phyloP scores from a whole-genome alignment of 2,888 invertebrate genomes.

The Dione juno region DNA sequence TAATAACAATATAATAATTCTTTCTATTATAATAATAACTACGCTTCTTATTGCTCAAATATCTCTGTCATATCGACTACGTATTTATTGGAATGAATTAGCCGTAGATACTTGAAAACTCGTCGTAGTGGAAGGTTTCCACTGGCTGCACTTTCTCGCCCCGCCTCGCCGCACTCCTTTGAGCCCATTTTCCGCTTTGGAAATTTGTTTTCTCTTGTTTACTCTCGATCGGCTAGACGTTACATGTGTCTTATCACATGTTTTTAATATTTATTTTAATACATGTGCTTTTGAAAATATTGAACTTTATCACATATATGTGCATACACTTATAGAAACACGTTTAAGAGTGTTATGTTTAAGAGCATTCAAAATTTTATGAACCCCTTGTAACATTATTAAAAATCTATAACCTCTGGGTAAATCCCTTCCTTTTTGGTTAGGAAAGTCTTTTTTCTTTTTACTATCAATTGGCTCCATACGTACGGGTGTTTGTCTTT shows the following conservation, averaged over 20 bases:
- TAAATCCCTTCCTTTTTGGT: neutral
- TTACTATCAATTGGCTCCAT: conserved; percentile 22
- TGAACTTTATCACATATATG: too few species aligned
- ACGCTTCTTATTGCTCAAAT: neutral
- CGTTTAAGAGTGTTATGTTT: too few species aligned
- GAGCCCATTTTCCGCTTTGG: conserved; percentile 49
- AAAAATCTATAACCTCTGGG: neutral
- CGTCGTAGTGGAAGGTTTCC: conserved; percentile 50
- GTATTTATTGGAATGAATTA: conserved; percentile 34
- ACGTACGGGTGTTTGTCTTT: conserved; percentile 24
- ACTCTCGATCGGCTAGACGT: conserved; percentile 25
- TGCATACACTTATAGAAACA: too few species aligned
- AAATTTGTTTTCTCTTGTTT: conserved; percentile 40
- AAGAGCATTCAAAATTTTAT: too few species aligned
- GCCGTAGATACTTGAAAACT: conserved; percentile 37
- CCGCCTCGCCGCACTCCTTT: conserved; percentile 44
- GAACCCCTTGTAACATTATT: neutral
- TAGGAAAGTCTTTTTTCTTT: conserved; percentile 32
- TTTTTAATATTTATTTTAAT: neutral
- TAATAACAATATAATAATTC: too few species aligned
- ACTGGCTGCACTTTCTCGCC: conserved; percentile 47
- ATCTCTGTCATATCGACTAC: conserved; percentile 11
- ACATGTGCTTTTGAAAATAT: neutral
- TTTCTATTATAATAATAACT: neutral
- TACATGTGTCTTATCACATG: neutral